Conservation (phyloP, 2,113 vertebrate genomes). For the Aldabrachelys gigantea region DNA sequence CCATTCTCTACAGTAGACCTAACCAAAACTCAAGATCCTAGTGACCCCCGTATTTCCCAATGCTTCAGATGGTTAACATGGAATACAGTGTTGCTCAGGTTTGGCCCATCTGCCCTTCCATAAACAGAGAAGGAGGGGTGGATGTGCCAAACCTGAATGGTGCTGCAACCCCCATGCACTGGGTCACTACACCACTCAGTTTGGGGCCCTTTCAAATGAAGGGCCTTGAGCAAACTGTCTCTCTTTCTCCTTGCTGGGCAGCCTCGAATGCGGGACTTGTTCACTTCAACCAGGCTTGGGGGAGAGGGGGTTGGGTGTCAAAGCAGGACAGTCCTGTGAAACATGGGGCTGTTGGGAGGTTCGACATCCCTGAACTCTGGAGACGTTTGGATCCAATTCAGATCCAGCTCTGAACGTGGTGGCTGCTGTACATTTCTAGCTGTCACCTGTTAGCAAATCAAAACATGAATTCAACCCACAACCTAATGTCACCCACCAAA, state of each 20-base stretch:
- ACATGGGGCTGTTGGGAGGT: no score
- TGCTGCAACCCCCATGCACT: no score
- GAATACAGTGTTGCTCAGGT: no score
- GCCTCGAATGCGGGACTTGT: neutral
- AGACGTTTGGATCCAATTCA: neutral
- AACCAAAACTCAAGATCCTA: neutral
- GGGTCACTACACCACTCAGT: neutral
- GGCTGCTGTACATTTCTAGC: neutral
- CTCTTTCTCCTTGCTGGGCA: neutral
- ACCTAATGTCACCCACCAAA: conserved; percentile 32
- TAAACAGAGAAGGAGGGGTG: neutral
- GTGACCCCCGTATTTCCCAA: neutral
- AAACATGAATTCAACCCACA: conserved; percentile 13
- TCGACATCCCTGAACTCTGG: neutral
- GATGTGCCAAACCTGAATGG: neutral
- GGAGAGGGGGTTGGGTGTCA: no score
- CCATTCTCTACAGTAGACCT: neutral
- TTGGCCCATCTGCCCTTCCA: no score
- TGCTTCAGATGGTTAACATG: no score
- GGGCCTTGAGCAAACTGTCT: neutral
- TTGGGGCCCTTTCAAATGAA: neutral
- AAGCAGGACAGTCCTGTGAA: no score
- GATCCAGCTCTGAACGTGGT: conserved; percentile 10
- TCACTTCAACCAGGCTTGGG: neutral
- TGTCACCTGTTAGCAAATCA: conserved; percentile 8